Evolutionary conservation across 2,797 vertebrate species (phyloP).

Genomic region (Cottoperca gobio): DNA sequence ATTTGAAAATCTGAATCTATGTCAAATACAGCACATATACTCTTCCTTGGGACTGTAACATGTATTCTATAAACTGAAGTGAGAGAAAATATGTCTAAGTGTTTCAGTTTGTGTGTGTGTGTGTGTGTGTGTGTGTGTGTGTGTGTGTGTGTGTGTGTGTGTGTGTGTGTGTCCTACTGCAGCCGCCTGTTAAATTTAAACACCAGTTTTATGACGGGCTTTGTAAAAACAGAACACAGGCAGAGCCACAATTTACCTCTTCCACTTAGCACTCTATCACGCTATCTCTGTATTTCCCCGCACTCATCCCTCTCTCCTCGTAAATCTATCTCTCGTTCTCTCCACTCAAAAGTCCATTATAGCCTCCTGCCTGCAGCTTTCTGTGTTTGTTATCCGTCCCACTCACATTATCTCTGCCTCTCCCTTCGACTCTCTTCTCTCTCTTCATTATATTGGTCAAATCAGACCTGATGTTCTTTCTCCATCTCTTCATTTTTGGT

Average conservation of each 20-base stretch:
- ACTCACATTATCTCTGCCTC: slow-evolving; percentile 71
- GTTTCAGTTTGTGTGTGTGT: slow-evolving; percentile 24
- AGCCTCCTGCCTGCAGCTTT: slow-evolving; percentile 68
- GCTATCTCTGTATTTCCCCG: slow-evolving; percentile 55
- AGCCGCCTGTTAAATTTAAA: slow-evolving; percentile 69
- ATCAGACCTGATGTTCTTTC: slow-evolving; percentile 69
- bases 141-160: neutral
- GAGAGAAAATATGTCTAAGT: slow-evolving; percentile 23
- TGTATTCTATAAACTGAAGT: neutral
- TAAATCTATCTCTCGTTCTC: slow-evolving; percentile 76
- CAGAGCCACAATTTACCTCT: slow-evolving; percentile 69
- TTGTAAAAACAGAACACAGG: slow-evolving; percentile 68
- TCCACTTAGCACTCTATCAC: slow-evolving; percentile 74
- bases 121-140: neutral
- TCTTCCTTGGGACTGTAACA: neutral
- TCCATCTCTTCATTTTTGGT: slow-evolving; percentile 31
- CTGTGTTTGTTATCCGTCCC: slow-evolving; percentile 73
- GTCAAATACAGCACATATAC: neutral
- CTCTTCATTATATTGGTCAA: slow-evolving; percentile 74
- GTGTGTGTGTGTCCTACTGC: slow-evolving; percentile 21
- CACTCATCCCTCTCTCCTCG: slow-evolving; percentile 65
- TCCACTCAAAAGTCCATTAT: slow-evolving; percentile 80
- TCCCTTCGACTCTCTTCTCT: slow-evolving; percentile 48
- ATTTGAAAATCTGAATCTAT: neutral
- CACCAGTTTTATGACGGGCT: slow-evolving; percentile 65